A percentile compares a stretch with the other conserved stretches of the same genome.
These are phyloP conservation scores for Channa argus DNA, from an alignment of 2,113 vertebrate genomes.

Conservation along the genomic window DNA sequence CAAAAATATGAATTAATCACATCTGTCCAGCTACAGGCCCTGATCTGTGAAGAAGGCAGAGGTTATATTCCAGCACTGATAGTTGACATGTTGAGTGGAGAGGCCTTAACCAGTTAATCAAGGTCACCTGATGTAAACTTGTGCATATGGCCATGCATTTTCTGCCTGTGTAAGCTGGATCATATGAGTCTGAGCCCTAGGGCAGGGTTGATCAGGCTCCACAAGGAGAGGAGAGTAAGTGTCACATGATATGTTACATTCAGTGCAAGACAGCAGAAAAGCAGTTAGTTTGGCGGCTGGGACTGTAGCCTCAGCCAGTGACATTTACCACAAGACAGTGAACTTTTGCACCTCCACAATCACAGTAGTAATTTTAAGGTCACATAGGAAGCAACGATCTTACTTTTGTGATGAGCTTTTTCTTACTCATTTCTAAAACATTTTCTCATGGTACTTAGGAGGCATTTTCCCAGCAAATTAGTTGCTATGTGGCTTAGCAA, in stretches of 20 bases:
- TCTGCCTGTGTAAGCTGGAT: conserved; percentile 60
- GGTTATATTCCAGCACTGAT: neutral
- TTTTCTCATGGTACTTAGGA: conserved; percentile 3
- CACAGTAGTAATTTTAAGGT: conserved; percentile 39
- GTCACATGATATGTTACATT: conserved; percentile 65
- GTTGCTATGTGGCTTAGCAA: conserved; percentile 13
- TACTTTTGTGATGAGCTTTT: conserved; percentile 3
- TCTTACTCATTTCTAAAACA: conserved; percentile 3
- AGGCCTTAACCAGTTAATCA: conserved; percentile 13
- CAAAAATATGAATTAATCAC: conserved; percentile 22
- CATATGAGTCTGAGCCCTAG: conserved; percentile 69
- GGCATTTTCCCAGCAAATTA: conserved; percentile 19
- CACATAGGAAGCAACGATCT: neutral
- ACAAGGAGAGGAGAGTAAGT: conserved; percentile 7
- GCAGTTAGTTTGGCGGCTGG: conserved; percentile 71
- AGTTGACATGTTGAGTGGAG: conserved; percentile 3
- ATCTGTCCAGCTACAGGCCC: neutral
- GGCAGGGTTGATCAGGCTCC: conserved; percentile 43
- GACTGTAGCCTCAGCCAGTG: conserved; percentile 47
- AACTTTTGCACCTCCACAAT: conserved; percentile 68
- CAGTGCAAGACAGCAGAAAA: conserved; percentile 49
- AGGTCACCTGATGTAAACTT: conserved; percentile 27
- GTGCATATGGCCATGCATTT: conserved; percentile 4
- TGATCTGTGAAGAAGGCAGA: conserved; percentile 15
- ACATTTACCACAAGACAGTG: conserved; percentile 72